A percentile compares a stretch with the other conserved stretches of the same genome.
Conservation (phyloP, 2,113 vertebrate species). For the Neolamprologus modestus region DNA sequence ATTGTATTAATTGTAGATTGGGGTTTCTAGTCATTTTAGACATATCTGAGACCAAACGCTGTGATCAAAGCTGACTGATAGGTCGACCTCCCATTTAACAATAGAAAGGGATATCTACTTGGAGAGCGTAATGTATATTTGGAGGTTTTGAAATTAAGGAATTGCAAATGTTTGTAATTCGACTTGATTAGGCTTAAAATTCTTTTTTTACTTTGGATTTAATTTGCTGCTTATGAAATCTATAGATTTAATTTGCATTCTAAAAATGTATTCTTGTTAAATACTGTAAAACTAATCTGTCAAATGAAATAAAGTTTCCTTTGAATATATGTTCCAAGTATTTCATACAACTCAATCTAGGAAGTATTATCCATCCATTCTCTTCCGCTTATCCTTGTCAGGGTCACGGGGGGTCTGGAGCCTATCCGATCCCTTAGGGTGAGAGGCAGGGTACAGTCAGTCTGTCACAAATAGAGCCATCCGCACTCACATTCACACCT, state of each 20-base stretch:
- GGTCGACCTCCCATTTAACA: not conserved
- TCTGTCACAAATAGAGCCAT: not conserved
- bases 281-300: not conserved
- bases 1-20: not conserved
- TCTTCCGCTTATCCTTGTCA: not conserved
- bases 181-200: not conserved
- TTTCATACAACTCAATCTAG: not conserved
- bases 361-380: not conserved
- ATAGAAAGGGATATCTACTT: not conserved
- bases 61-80: not conserved
- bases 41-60: not conserved
- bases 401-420: not conserved
- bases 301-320: not conserved
- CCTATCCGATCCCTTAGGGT: not conserved
- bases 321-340: not conserved
- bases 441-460: not conserved
- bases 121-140: not conserved
- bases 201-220: not conserved
- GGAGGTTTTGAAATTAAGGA: not conserved
- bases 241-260: not conserved
- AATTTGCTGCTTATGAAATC: not conserved
- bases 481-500: not conserved
- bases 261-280: not conserved
- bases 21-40: not conserved
- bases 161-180: not conserved